phyloP scores from a whole-genome alignment of 2,113 vertebrate genomes.

The Neogobius melanostomus region DNA sequence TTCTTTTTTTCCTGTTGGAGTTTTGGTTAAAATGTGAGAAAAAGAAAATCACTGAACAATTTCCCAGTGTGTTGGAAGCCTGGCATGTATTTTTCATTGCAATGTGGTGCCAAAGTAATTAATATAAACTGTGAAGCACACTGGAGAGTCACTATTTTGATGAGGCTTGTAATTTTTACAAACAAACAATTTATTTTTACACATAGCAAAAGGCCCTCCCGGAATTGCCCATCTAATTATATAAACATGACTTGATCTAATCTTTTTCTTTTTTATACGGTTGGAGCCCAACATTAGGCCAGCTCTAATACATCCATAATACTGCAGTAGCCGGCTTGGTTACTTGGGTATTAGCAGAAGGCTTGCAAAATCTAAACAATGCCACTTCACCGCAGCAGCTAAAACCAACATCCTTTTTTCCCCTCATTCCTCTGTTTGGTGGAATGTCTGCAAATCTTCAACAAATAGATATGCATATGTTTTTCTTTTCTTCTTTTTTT shows the following conservation, averaged over 20 bases:
- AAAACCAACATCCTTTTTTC: too few relatives aligned
- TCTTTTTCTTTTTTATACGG: not conserved
- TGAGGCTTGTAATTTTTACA: not conserved
- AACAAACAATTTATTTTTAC: not conserved
- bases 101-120: not conserved
- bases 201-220: not conserved
- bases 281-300: too few relatives aligned
- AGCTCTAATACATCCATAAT: too few relatives aligned
- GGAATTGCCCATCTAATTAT: not conserved
- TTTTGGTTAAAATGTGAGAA: not conserved
- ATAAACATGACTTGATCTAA: not conserved
- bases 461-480: too few relatives aligned
- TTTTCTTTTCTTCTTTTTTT: too few relatives aligned
- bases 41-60: not conserved
- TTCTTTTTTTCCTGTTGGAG: not conserved
- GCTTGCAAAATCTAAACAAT: too few relatives aligned
- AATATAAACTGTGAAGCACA: conserved; percentile 4
- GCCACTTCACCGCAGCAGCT: too few relatives aligned
- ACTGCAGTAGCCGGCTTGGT: too few relatives aligned
- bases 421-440: too few relatives aligned
- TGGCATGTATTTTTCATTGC: not conserved
- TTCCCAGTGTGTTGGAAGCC: not conserved
- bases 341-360: too few relatives aligned
- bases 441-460: too few relatives aligned
- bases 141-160: not conserved